Evolutionary conservation across 2,797 vertebrate genomes (phyloP).

Genomic region (Hirundo rustica): DNA sequence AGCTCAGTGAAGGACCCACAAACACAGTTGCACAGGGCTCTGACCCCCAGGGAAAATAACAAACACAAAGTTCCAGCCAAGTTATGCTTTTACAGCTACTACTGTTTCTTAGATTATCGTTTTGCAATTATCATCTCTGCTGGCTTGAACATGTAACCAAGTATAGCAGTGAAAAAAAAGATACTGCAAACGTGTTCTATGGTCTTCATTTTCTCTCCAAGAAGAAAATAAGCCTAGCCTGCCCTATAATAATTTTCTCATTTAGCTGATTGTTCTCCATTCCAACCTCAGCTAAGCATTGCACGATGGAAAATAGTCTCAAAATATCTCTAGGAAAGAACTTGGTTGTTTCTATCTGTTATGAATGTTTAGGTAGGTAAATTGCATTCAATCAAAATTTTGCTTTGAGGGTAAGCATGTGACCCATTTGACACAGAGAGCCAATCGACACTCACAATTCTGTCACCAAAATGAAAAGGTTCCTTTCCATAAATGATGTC

Average conservation of each 20-base stretch:
- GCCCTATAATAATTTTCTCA: not conserved
- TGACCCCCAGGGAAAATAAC: not conserved
- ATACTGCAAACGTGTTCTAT: not conserved
- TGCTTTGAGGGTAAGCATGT: not conserved
- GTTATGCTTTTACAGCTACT: not conserved
- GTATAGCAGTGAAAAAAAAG: not conserved
- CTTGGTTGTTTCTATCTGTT: not conserved
- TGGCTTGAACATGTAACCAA: not conserved
- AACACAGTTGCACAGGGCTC: not conserved
- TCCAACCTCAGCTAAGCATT: not conserved
- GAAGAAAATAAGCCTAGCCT: not conserved
- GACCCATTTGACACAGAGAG: not conserved
- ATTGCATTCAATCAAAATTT: not conserved
- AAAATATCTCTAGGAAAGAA: not conserved
- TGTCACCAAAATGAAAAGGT: not conserved
- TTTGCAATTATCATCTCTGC: not conserved
- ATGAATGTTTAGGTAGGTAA: not conserved
- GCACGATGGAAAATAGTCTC: not conserved
- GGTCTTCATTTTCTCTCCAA: not conserved
- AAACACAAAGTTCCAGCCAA: not conserved
- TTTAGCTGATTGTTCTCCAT: not conserved
- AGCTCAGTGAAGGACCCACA: not conserved
- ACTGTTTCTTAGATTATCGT: not conserved
- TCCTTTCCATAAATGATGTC: rapidly evolving
- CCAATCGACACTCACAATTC: not conserved